Evolutionary conservation across 2,113 vertebrate species (phyloP), one percentile per base, ranked within the genome.

Genomic region (Triplophysa dalaica): DNA sequence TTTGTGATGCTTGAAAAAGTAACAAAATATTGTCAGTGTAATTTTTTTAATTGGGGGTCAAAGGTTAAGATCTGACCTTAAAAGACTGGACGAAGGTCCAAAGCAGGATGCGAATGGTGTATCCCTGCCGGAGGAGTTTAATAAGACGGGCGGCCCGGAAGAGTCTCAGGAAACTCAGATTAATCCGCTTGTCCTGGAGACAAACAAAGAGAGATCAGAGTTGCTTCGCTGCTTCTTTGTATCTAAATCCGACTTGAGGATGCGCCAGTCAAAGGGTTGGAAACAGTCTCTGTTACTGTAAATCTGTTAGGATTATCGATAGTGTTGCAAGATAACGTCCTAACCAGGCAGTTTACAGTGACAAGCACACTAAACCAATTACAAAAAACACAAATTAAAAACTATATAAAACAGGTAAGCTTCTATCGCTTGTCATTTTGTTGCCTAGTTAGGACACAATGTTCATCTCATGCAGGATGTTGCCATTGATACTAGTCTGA

Each of bases 81-180:
- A 99, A 99, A 29, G 98, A 99, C 91, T 99, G 98, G 64, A 99
- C 96, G 0, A 99, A 99, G 0, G 97, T 99, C 97, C 97, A 99
- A 21, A 99, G 95, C 87, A 99, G 92, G 86, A 99, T 99, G 80
- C 97, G 95, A 87, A 99, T 99, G 85, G 98, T 99, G 89, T 99
- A 99, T 50, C 98, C 97, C 87, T 99, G 98, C 2, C 98, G 93
- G 1, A 99, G 94, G 54, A 99, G 93, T 84, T 99, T 99, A 92
- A 99, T 98, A 67, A 99, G 95, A 1, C 98, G 94, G 0, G 98
- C 98, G 0, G 98, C 98, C 60, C 98, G 90, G 91, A 99, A 99
- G 60, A 99, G 93, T 72, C 96, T 88, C 85, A 99, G 91, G 86
- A 99, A 98, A 88, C 98, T 99, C 86, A 99, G 92, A 91, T 98